Evolutionary conservation across 2,888 invertebrate genomes (phyloP).

Genomic region (Diaphora mendica): DNA sequence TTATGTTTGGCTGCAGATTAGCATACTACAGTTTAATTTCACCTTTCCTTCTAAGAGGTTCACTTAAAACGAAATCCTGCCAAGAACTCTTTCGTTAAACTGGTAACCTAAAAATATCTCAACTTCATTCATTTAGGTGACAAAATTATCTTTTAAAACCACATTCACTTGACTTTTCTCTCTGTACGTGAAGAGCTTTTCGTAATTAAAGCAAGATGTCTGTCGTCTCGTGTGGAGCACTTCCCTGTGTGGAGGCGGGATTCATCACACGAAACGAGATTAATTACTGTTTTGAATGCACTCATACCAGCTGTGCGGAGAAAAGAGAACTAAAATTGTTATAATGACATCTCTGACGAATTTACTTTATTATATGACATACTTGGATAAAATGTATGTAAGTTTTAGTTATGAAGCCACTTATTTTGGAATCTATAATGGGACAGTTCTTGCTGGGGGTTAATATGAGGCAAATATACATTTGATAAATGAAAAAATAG

Average conservation of each 20-base stretch:
- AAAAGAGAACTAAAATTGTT: conserved; percentile 13
- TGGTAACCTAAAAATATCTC: conserved; percentile 4
- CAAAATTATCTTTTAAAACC: conserved; percentile 17
- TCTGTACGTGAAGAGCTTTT: conserved; percentile 25
- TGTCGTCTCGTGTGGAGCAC: conserved; percentile 12
- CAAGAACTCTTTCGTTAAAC: neutral
- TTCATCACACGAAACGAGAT: conserved; percentile 20
- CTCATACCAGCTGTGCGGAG: conserved; percentile 5
- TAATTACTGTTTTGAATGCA: conserved; percentile 20
- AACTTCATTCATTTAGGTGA: conserved; percentile 20
- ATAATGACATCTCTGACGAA: neutral
- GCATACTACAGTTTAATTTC: neutral
- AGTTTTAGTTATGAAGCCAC: neutral
- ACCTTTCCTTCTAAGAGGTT: neutral
- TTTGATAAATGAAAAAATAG: no score
- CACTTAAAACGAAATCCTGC: neutral
- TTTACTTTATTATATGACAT: neutral
- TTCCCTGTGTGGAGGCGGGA: conserved; percentile 2
- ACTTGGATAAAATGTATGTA: neutral
- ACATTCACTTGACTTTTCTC: conserved; percentile 8
- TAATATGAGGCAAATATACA: neutral
- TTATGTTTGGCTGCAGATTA: neutral
- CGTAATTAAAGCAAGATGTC: conserved; percentile 38
- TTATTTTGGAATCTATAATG: neutral
- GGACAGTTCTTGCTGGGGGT: neutral